A percentile compares a stretch with the other conserved stretches of the same genome.
Evolutionary conservation across 92 coral and sea anemone genomes (phyloP).

Genomic region (Heliopora coerulea): DNA sequence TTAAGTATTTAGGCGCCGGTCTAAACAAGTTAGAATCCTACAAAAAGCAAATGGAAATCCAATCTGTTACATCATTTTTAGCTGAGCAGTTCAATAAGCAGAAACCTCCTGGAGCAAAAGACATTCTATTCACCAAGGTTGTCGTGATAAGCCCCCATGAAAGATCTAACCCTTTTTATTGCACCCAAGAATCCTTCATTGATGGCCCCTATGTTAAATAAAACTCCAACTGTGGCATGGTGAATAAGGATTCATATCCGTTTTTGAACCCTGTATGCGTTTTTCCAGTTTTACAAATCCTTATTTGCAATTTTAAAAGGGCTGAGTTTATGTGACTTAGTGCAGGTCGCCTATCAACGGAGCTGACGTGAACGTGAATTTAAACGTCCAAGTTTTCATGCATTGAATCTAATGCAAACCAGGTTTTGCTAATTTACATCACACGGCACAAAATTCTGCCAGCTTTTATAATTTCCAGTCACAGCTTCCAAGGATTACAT

Average conservation of each 20-base stretch:
- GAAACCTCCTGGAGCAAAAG: constrained; percentile 25
- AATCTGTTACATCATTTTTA: constrained; percentile 25
- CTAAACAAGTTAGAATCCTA: constrained; percentile 26
- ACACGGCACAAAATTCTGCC: too few species aligned
- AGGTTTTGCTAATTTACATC: too few species aligned
- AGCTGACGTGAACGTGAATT: too few species aligned
- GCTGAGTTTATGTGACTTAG: too few species aligned
- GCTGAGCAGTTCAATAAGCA: constrained; percentile 29
- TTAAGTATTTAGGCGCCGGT: constrained; percentile 36
- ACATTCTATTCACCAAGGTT: constrained; percentile 39
- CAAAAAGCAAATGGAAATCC: constrained; percentile 37
- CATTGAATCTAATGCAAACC: too few species aligned
- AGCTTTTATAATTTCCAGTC: too few species aligned
- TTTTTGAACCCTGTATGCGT: too few species aligned
- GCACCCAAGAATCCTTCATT: constrained; percentile 37
- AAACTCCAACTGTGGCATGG: constrained; percentile 37
- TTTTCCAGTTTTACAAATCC: too few species aligned
- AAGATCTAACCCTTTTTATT: constrained; percentile 35
- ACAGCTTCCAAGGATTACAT: too few species aligned
- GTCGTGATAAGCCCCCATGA: constrained; percentile 24
- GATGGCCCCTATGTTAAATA: constrained; percentile 40
- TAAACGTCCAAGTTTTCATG: too few species aligned
- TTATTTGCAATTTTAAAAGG: too few species aligned
- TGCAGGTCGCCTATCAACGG: too few species aligned
- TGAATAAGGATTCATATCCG: constrained; percentile 17